These are phyloP conservation scores for Platerodrilus igneus DNA, from an alignment of 2,888 invertebrate species.

Conservation along the genomic window DNA sequence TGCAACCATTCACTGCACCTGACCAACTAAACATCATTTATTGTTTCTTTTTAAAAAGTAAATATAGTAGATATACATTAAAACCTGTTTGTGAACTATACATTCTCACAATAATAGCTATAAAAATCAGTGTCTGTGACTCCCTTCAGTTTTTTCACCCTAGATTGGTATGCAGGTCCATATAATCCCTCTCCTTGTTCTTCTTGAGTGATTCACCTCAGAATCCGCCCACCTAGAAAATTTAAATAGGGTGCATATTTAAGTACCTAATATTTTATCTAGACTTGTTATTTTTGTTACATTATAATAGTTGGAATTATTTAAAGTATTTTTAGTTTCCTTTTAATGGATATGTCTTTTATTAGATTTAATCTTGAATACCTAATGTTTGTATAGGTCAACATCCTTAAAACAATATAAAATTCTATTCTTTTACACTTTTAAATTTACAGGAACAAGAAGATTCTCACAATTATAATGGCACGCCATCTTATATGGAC, in stretches of 20 bases:
- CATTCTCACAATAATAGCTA: slow-evolving; percentile 38
- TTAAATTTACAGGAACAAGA: slow-evolving; percentile 65
- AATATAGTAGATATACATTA: too few relatives aligned
- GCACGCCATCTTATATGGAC: slow-evolving; percentile 77
- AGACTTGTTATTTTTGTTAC: too few relatives aligned
- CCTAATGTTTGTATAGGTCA: background rate
- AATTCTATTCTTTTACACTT: slow-evolving; percentile 17
- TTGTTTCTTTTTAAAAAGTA: slow-evolving; percentile 19
- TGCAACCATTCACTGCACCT: slow-evolving; percentile 12
- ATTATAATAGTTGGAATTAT: too few relatives aligned
- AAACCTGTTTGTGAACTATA: slow-evolving; percentile 35
- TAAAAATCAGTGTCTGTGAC: slow-evolving; percentile 46
- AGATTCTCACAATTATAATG: slow-evolving; percentile 62
- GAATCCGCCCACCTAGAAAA: slow-evolving; percentile 5
- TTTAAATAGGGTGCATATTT: slow-evolving; percentile 23
- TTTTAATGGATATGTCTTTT: too few relatives aligned
- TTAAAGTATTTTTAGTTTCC: too few relatives aligned
- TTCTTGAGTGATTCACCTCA: slow-evolving; percentile 13
- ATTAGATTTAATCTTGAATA: too few relatives aligned
- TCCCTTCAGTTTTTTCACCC: slow-evolving; percentile 48
- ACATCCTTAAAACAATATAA: background rate
- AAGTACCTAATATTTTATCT: too few relatives aligned
- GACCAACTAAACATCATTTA: slow-evolving; percentile 20
- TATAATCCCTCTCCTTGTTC: slow-evolving; percentile 22
- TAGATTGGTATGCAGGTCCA: slow-evolving; percentile 39